A percentile compares a stretch with the other conserved stretches of the same genome.
These are phyloP conservation scores for Epistrophe grossulariae DNA, from an alignment of 2,888 invertebrate species.

Conservation along the genomic window DNA sequence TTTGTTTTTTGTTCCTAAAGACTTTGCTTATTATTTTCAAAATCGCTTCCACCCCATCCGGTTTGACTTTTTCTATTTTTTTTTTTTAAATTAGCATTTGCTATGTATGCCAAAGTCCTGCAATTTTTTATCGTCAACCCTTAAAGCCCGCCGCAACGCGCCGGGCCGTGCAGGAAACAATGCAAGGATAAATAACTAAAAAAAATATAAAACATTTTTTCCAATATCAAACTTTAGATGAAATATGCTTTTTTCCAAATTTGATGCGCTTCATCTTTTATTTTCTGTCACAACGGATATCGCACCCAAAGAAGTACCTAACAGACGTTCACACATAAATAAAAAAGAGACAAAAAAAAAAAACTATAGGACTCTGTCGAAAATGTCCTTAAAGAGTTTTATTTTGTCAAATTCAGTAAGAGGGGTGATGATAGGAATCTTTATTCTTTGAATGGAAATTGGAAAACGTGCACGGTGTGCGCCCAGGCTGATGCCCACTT, in stretches of 20 bases:
- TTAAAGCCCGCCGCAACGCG: no score
- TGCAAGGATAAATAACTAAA: constrained; percentile 25
- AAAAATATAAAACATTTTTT: constrained; percentile 30
- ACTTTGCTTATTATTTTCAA: constrained; percentile 56
- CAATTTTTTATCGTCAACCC: constrained; percentile 48
- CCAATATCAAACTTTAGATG: constrained; percentile 48
- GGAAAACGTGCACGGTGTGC: constrained; percentile 72
- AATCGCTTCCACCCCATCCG: constrained; percentile 64
- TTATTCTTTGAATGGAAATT: constrained; percentile 74
- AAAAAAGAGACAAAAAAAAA: constrained; percentile 28
- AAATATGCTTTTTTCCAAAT: constrained; percentile 70
- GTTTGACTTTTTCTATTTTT: neutral
- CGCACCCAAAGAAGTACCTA: constrained; percentile 35
- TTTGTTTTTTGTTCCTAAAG: constrained; percentile 22
- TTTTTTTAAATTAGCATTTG: constrained; percentile 64
- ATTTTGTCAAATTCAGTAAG: constrained; percentile 12
- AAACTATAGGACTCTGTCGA: constrained; percentile 1
- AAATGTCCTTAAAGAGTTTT: constrained; percentile 54
- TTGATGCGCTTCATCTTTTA: constrained; percentile 70
- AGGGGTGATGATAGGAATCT: constrained; percentile 72
- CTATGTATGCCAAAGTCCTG: constrained; percentile 31
- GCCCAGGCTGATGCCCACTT: constrained; percentile 63
- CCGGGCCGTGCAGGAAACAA: constrained; percentile 60
- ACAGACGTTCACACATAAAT: constrained; percentile 68
- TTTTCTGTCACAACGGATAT: constrained; percentile 56